Evolutionary conservation across 2,797 vertebrate genomes (phyloP).

Genomic region (Rhabdomys pumilio): DNA sequence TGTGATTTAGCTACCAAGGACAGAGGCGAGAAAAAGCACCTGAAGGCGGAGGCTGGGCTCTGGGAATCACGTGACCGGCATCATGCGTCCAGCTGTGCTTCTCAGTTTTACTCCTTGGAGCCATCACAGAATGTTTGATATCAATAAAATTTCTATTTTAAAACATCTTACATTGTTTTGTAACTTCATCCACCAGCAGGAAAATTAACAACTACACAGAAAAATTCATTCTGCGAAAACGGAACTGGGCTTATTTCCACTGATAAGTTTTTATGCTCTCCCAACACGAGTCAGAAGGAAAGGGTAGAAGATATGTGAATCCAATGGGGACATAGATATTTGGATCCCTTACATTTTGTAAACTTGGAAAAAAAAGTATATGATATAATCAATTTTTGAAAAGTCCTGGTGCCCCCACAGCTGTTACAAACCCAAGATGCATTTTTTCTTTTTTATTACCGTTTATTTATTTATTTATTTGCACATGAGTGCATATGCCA

Average conservation of each 20-base stretch:
- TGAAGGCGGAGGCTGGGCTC: neutral
- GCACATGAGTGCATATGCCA: neutral
- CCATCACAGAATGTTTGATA: neutral
- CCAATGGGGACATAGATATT: neutral
- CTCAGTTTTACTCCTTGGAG: neutral
- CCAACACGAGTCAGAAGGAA: neutral
- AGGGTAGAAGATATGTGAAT: rapidly evolving
- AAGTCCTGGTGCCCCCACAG: neutral
- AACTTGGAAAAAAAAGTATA: neutral
- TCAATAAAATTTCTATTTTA: constrained; percentile 41
- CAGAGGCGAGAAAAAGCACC: constrained; percentile 5
- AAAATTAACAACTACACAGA: neutral
- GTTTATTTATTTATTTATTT: neutral
- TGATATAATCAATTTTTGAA: neutral
- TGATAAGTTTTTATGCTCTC: neutral
- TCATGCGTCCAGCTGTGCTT: neutral
- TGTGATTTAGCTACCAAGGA: neutral
- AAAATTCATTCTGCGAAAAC: neutral
- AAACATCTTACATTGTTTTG: constrained; percentile 14
- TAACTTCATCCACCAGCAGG: neutral
- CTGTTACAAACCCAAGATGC: neutral
- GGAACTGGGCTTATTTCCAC: constrained; percentile 11
- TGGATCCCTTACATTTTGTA: neutral
- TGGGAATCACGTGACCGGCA: neutral
- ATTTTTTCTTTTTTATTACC: neutral